Evolutionary conservation across 2,113 vertebrate genomes (phyloP).

Genomic region (Struthio camelus): DNA sequence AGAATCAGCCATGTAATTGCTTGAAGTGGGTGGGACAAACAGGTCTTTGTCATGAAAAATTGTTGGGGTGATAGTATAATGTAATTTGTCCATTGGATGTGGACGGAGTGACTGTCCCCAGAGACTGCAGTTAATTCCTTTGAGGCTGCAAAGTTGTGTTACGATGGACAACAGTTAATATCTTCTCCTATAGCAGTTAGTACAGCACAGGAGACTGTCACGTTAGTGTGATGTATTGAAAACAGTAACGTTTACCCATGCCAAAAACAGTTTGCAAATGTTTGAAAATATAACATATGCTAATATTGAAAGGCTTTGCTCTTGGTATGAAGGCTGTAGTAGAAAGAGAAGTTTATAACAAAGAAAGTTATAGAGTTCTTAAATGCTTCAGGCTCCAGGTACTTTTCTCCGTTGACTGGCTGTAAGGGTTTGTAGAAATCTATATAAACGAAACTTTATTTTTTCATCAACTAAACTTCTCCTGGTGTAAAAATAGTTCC

Average conservation of each 20-base stretch:
- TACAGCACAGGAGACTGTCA: not conserved
- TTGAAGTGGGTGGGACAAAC: rapidly evolving
- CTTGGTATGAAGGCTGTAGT: not conserved
- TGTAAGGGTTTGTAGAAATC: rapidly evolving
- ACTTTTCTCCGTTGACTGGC: not conserved
- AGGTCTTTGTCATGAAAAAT: not conserved
- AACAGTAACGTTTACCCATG: rapidly evolving
- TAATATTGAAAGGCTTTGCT: not conserved
- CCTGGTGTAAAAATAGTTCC: not conserved
- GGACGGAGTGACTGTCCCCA: not conserved
- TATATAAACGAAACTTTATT: not conserved
- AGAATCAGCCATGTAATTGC: rapidly evolving
- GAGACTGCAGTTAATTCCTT: not conserved
- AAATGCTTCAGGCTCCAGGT: not conserved
- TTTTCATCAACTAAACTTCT: not conserved
- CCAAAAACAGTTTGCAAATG: not conserved
- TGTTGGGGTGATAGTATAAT: not conserved
- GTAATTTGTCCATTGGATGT: rapidly evolving
- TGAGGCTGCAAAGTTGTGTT: not conserved
- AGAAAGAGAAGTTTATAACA: not conserved
- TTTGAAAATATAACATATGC: not conserved
- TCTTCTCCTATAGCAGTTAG: rapidly evolving
- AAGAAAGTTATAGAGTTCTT: not conserved
- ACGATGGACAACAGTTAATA: not conserved
- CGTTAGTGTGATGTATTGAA: rapidly evolving